Evolutionary conservation across 2,113 vertebrate genomes (phyloP), one percentile per base, ranked within the genome.

Genomic region (Tyto alba): DNA sequence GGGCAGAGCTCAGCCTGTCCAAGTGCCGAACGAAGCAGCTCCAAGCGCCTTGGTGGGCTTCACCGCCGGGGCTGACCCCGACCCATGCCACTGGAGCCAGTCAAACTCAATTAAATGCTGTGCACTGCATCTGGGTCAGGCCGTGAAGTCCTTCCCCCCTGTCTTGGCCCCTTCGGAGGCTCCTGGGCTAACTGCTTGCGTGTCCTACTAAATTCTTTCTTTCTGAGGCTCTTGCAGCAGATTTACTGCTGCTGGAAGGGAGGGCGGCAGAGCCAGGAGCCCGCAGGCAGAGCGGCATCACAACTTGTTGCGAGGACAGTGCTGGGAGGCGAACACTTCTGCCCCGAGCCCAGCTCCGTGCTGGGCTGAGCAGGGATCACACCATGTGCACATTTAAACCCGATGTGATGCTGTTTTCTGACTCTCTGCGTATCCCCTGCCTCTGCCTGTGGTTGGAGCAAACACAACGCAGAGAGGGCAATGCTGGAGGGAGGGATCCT

Each of bases 301-400:
- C 0, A 0, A 3, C 36, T 16, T 0, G 1, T 29, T 48, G 7
- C 0, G 1, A 40, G 25, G 11, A 30, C 48, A 38, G 45, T 13
- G 34, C 69, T 3, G 29, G 40, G 25, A n/a, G 36, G 32, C 17
- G 38, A 81, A 38, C 2, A 1, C 57, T 22, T 36, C 36, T 1
- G 12, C 30, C 57, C 71, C 0, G 1, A 16, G 13, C 43, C 34
- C 1, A 0, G 50, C 27, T 57, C 19, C 4, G 6, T 4, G 41
- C 38, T 52, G 78, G 45, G 62, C 67, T 67, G 64, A 13, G 11
- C 5, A 0, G 41, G 57, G 72, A 41, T 84, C 32, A 10, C 80
- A n/a, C 2, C 34, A 15, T 1, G 1, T 8, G 18, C 16, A 3
- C 20, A 10, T n/a, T 56, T 43, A 52, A 75, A 27, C 52, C 45